Percentiles rank a stretch among this genome's conserved stretches.
Evolutionary conservation across 2,888 invertebrate genomes (phyloP).

Genomic region (Drosophila mayaguana): DNA sequence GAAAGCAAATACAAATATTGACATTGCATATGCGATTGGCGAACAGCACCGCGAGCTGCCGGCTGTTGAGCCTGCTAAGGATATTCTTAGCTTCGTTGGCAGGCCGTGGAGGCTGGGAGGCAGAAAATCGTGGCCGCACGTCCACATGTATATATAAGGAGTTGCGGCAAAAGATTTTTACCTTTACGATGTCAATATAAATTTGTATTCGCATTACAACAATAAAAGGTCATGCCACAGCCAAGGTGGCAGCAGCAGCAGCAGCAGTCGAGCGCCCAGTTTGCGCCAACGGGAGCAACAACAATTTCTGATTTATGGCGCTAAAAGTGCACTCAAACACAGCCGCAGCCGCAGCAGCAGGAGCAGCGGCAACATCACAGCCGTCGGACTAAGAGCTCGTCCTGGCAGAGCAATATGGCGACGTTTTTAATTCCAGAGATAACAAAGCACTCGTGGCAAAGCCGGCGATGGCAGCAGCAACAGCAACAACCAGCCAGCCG

Average conservation of each 20-base stretch:
- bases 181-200: conserved; percentile 82
- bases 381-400: conserved; percentile 37
- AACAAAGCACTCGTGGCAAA: conserved; percentile 72
- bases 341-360: conserved; percentile 40
- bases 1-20: conserved; percentile 78
- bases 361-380: conserved; percentile 26
- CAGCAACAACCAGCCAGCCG: conserved; percentile 4
- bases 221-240: conserved; percentile 62
- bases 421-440: conserved; percentile 77
- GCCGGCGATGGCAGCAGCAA: conserved; percentile 26
- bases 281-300: conserved; percentile 32
- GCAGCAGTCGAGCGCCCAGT: conserved; percentile 14
- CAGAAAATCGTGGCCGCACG: conserved; percentile 36
- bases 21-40: conserved; percentile 79
- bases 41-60: conserved; percentile 30
- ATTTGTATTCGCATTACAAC: conserved; percentile 82
- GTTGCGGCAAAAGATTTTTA: conserved; percentile 70
- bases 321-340: conserved; percentile 79
- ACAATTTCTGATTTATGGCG: conserved; percentile 77
- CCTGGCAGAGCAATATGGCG: conserved; percentile 67
- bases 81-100: conserved; percentile 5
- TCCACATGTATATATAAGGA: conserved; percentile 52
- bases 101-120: background rate
- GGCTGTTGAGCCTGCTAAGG: conserved; percentile 48
- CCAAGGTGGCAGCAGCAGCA: background rate